Evolutionary conservation across 1,140 invertebrate species (phyloP).

Genomic region (Akabosia matsudoensis): DNA sequence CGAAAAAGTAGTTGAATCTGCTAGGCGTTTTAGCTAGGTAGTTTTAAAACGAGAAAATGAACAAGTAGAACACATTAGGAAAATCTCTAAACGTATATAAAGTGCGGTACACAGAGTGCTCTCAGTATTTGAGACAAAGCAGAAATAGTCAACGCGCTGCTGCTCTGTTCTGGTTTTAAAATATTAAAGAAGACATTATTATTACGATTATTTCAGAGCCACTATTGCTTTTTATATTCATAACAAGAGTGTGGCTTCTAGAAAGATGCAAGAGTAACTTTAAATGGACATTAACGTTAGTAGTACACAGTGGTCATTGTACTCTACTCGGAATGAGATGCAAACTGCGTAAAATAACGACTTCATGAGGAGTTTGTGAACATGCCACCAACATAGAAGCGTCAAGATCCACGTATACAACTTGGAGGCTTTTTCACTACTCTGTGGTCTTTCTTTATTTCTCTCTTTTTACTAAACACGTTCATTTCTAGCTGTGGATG

Average conservation of each 20-base stretch:
- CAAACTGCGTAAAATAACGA: constrained; percentile 17
- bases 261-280: background rate
- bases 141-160: background rate
- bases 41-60: too few relatives aligned
- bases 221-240: background rate
- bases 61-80: background rate
- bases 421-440: too few relatives aligned
- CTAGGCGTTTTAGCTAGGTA: too few relatives aligned
- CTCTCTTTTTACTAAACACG: background rate
- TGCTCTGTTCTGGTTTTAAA: background rate
- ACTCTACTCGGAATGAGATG: background rate
- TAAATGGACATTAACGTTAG: background rate
- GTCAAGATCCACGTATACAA: too few relatives aligned
- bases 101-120: too few relatives aligned
- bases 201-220: background rate
- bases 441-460: too few relatives aligned
- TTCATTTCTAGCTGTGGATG: too few relatives aligned
- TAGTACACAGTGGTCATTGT: background rate
- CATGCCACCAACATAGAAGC: background rate
- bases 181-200: background rate
- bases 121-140: too few relatives aligned
- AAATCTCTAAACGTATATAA: too few relatives aligned
- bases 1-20: background rate
- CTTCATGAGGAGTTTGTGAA: too few relatives aligned
- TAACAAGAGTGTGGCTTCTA: background rate